A percentile compares a stretch with the other conserved stretches of the same genome.
Evolutionary conservation across 2,113 vertebrate genomes (phyloP).

Genomic region (Microtus oregoni): DNA sequence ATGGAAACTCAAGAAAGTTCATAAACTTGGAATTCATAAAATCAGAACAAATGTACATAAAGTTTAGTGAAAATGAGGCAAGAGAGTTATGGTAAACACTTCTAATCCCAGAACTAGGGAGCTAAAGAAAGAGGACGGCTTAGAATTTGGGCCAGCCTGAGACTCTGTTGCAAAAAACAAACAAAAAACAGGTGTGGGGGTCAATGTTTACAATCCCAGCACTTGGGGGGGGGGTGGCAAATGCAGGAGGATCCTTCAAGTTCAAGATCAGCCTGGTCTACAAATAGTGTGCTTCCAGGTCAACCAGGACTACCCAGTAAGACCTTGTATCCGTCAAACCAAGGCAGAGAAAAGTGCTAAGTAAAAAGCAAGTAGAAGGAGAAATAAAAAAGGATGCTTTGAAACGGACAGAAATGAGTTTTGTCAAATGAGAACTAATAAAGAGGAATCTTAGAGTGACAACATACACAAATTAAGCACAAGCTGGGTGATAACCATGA

Average conservation of each 20-base stretch:
- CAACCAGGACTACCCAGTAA: neutral
- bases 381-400: conserved; percentile 25
- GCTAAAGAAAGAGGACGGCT: neutral
- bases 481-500: conserved; percentile 4
- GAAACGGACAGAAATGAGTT: conserved; percentile 36
- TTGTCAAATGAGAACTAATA: conserved; percentile 10
- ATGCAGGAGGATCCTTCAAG: neutral
- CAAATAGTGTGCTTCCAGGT: neutral
- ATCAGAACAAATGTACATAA: conserved; percentile 24
- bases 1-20: conserved; percentile 50
- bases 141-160: neutral
- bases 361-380: neutral
- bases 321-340: neutral
- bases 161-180: neutral
- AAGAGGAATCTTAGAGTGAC: conserved; percentile 23
- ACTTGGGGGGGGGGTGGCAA: neutral
- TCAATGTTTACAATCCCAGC: neutral
- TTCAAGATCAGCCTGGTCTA: neutral
- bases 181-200: neutral
- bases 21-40: conserved; percentile 36
- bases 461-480: conserved; percentile 29
- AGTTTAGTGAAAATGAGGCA: conserved; percentile 45
- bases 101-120: neutral
- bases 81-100: neutral
- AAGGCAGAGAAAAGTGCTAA: neutral